Base-by-base conservation (phyloP, 1,140 invertebrate species). In the Tribolium madens region DNA sequence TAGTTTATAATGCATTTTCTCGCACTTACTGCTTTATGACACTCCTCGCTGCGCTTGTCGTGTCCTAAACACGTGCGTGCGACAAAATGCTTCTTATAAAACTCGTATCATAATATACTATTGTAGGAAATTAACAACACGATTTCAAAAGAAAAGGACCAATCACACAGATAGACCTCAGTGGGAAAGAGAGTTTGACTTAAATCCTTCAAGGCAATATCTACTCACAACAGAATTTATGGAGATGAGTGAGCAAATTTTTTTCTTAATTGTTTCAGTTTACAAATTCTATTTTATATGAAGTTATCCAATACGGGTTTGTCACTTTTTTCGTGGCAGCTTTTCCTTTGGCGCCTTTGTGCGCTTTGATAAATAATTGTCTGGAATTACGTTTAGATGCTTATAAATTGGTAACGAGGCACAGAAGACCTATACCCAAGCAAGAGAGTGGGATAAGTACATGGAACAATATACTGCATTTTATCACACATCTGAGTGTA, bases 221-320 rank as follows among this genome's bases (percentile, higher is more conserved):
- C 79, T 80, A 26, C 75, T 84, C 9, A 53, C 80, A 3, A 47
- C 12, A 2, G 76, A 79, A 17, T 81, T 81, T 52, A 78, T 79
- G 75, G 79, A 83, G 47, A 79, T 84, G 71, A 77, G 81, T 80
- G 78, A 76, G 18, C 47, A 42, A 17, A 14, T 46, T 33, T 10
- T 31, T 31, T 26, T 69, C 21, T 52, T 48, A 70, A n/a, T 17
- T 70, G 15, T 13, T 33, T n/a, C n/a, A n/a, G n/a, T 13, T 31
- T 12, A 33, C 17, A 13, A 60, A 72, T 68, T 48, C n/a, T n/a
- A n/a, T 7, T 6, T 80, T 84, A 87, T 31, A n/a, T n/a, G n/a
- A 81, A 94, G 93, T 95, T 42, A 87, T 96, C 1, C 94, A 96
- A 86, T 95, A 93, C 84, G 94, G 95, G 0, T 95, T 96, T 83